Evolutionary conservation across 2,113 vertebrate genomes (phyloP).

Genomic region (Brevimyrus niger): DNA sequence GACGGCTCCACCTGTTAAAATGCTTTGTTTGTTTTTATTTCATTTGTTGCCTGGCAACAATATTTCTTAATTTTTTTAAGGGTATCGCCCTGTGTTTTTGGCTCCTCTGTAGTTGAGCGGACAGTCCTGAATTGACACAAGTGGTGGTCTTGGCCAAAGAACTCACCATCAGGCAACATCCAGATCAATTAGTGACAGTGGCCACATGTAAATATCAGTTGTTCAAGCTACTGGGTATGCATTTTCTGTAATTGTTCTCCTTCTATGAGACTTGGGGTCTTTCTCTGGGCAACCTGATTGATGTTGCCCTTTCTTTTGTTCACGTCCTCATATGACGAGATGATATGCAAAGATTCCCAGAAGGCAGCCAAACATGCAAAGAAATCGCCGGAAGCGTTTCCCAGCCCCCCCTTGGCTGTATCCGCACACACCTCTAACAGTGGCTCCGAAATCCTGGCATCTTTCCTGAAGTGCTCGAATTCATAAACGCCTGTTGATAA

Average conservation of each 20-base stretch:
- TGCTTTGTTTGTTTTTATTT: not conserved
- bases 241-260: not conserved
- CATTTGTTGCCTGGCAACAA: conserved; percentile 17
- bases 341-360: not conserved
- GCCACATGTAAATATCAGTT: not conserved
- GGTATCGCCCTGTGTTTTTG: not conserved
- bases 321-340: not conserved
- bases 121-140: not conserved
- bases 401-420: not conserved
- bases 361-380: not conserved
- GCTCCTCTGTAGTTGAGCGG: not conserved
- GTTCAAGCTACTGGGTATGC: not conserved
- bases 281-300: not conserved
- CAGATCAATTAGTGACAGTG: not conserved
- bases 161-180: not conserved
- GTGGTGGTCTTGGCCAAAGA: not conserved
- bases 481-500: not conserved
- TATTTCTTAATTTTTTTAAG: not conserved
- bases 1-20: not conserved
- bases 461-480: not conserved
- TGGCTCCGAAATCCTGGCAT: not conserved
- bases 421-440: not conserved
- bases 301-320: not conserved
- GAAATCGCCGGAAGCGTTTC: not conserved
- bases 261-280: not conserved